phyloP scores from a whole-genome alignment of 2,797 vertebrate genomes.

The Hippoglossus hippoglossus region DNA sequence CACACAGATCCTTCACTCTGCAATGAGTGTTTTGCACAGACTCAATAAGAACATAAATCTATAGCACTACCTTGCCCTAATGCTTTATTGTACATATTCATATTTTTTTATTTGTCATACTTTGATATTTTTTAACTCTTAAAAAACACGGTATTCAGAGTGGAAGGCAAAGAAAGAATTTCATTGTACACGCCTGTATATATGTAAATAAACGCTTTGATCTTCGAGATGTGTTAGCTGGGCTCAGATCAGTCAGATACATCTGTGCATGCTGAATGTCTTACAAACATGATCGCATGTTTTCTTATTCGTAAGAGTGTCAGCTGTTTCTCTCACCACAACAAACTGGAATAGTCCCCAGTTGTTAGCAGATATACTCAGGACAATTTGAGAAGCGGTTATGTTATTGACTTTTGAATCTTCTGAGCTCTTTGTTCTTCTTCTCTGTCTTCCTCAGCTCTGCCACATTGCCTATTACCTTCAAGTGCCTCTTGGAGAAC shows the following conservation, averaged over 20 bases:
- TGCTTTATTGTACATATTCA: too few relatives aligned
- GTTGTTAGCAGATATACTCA: neutral
- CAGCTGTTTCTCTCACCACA: neutral
- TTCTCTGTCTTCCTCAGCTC: slow-evolving; percentile 82
- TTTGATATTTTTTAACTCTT: too few relatives aligned
- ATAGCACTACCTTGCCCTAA: too few relatives aligned
- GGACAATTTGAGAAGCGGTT: neutral
- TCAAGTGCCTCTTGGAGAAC: slow-evolving; percentile 98
- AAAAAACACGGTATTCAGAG: too few relatives aligned
- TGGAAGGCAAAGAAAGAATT: too few relatives aligned
- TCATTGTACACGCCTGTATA: too few relatives aligned
- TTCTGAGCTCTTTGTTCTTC: neutral
- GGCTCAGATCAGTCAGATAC: slow-evolving; percentile 3
- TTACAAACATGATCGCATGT: neutral
- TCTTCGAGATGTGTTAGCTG: neutral
- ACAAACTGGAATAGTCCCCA: neutral
- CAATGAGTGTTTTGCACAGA: too few relatives aligned
- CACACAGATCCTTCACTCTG: too few relatives aligned
- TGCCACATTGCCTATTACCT: slow-evolving; percentile 97
- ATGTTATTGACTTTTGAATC: neutral
- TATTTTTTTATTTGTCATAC: too few relatives aligned
- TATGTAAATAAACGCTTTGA: too few relatives aligned
- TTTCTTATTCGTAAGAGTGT: neutral
- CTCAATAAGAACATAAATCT: too few relatives aligned
- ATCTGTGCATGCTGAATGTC: slow-evolving; percentile 11